A percentile compares a stretch with the other conserved stretches of the same genome.
Conservation (phyloP, 2,113 vertebrate genomes). For the Rhinopomastus cyanomelas region DNA sequence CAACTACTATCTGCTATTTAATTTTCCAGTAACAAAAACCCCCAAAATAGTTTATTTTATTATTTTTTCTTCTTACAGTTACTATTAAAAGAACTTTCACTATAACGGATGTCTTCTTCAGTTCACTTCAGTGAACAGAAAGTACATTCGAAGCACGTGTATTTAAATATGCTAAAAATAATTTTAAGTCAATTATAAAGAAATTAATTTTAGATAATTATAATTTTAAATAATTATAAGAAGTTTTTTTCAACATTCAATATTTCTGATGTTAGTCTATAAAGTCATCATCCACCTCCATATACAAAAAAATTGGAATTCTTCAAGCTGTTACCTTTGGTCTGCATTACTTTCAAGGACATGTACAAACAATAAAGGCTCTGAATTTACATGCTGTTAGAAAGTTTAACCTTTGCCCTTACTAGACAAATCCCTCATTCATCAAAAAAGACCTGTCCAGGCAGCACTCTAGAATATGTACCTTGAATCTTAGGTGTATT, state of each 20-base stretch:
- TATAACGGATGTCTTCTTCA: background rate
- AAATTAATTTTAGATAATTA: too few species aligned
- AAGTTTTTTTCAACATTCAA: background rate
- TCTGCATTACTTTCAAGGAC: background rate
- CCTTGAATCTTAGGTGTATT: background rate
- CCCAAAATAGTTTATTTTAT: background rate
- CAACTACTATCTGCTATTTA: background rate
- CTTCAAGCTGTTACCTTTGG: background rate
- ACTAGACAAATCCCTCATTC: background rate
- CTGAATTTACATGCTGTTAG: background rate
- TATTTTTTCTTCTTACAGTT: background rate
- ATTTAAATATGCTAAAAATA: background rate
- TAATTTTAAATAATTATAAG: background rate
- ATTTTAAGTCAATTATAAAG: background rate
- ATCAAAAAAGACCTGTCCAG: background rate
- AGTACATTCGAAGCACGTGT: background rate
- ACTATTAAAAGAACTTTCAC: background rate
- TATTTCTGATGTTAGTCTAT: background rate
- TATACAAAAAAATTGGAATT: background rate
- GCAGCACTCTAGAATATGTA: background rate
- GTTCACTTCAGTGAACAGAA: background rate
- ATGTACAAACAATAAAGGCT: background rate
- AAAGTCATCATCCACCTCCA: background rate
- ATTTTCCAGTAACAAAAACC: background rate
- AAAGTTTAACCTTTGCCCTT: background rate